Conservation (phyloP, 2,797 vertebrate genomes). For the Eupleurogrammus muticus region DNA sequence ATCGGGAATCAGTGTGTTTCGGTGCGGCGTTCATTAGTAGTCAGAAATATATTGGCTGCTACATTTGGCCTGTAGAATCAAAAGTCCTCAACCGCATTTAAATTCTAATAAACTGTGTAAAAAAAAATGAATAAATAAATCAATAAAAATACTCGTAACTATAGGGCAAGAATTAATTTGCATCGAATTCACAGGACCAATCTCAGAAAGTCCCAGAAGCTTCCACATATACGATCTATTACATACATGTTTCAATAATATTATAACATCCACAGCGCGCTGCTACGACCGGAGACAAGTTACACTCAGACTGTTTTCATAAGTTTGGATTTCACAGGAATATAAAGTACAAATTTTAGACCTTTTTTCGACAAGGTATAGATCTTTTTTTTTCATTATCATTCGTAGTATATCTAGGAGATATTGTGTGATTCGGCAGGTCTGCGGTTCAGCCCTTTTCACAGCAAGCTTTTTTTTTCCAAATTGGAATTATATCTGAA, state of each 20-base stretch:
- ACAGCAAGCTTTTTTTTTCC: neutral
- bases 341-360: conserved; percentile 12
- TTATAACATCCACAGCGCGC: conserved; percentile 4
- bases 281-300: neutral
- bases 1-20: conserved; percentile 50
- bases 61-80: conserved; percentile 58
- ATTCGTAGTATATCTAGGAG: neutral
- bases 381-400: neutral
- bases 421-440: neutral
- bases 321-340: conserved; percentile 28
- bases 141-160: conserved; percentile 64
- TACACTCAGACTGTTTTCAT: neutral
- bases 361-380: conserved; percentile 20
- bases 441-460: conserved; percentile 6
- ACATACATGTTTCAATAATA: conserved; percentile 16
- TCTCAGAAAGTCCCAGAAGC: conserved; percentile 37
- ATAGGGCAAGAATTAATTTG: conserved; percentile 59
- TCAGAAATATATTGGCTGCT: conserved; percentile 50
- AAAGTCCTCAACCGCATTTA: conserved; percentile 60
- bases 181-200: conserved; percentile 28
- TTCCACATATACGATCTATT: conserved; percentile 17
- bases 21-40: conserved; percentile 53
- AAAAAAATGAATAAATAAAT: no score
- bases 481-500: neutral
- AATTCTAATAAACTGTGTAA: conserved; percentile 67